A percentile compares a stretch with the other conserved stretches of the same genome.
Conservation (phyloP, 1,140 invertebrate species). For the Amyelois transitella region DNA sequence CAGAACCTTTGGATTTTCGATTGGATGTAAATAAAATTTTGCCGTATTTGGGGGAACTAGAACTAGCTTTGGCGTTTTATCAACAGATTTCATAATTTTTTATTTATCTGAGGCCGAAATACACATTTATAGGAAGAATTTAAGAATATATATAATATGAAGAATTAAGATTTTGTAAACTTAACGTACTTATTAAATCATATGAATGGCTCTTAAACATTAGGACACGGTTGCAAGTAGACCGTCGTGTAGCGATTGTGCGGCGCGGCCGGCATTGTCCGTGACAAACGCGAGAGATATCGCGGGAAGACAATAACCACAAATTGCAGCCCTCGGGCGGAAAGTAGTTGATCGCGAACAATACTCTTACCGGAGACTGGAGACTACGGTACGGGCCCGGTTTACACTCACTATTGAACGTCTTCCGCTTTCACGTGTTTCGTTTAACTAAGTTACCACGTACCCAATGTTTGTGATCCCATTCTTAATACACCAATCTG, state of each 20-base stretch:
- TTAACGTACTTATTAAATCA: not conserved
- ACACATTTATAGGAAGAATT: too few species aligned
- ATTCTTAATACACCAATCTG: too few species aligned
- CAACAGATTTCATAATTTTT: too few species aligned
- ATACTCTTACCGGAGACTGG: not conserved
- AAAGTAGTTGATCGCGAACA: not conserved
- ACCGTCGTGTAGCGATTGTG: not conserved
- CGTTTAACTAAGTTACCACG: not conserved
- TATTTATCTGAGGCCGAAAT: too few species aligned
- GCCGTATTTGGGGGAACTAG: too few species aligned
- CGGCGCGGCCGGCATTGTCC: not conserved
- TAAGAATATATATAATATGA: too few species aligned
- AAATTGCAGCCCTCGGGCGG: constrained; percentile 36
- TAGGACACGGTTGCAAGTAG: not conserved
- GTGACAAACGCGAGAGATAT: constrained; percentile 37
- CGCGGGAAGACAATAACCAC: constrained; percentile 41
- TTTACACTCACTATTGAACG: not conserved
- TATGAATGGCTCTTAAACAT: not conserved
- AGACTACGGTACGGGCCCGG: not conserved
- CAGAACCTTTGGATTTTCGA: too few species aligned
- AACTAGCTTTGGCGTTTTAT: too few species aligned
- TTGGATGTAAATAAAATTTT: too few species aligned
- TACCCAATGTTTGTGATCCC: too few species aligned
- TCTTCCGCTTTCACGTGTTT: not conserved
- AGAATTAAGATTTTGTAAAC: too few species aligned